Evolutionary conservation across 2,113 vertebrate species (phyloP), one percentile per base, ranked within the genome.

Genomic region (Cyprinodon variegatus): DNA sequence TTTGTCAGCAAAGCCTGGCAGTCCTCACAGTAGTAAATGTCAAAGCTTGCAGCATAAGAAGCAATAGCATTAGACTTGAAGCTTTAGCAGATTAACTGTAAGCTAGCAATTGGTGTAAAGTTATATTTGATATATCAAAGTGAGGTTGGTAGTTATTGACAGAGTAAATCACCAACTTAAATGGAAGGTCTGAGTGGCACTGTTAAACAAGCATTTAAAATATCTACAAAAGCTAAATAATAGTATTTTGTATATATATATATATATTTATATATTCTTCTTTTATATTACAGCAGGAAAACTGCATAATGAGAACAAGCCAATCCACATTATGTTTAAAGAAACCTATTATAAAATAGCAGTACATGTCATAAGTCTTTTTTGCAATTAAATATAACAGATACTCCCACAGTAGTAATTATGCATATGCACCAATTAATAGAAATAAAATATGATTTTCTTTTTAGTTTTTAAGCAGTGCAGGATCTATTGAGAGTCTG

Each of bases 1-100:
- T 80, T 89, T 15, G 67, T 14, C 78, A 72, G 72, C 17, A 15
- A 41, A 81, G 65, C 61, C 82, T 81, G 53, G 65, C 71, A 77
- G 67, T 39, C 67, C 66, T 67, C 75, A 86, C 76, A 90, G 68
- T n/a, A 86, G 78, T 79, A 89, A 74, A 90, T 88, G 88, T 84
- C 77, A 89, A 67, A 83, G 68, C 81, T 88, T 86, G 84, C 74
- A 83, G 73, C 38, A 60, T 29, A 72, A 48, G 70, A 80, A 88
- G 83, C 71, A 83, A 81, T 13, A 74, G 82, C 63, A 86, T 83
- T 77, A 72, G 72, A 48, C 77, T 65, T 78, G 63, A 83, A 85
- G 81, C 69, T 79, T 45, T 48, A 76, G 86, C 76, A 84, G 81
- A 69, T 74, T 70, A 85, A 73, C 61, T 67, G 74, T 68, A 86